These are phyloP conservation scores for Odontocerum albicorne DNA, from an alignment of 2,888 invertebrate genomes.

Conservation along the genomic window DNA sequence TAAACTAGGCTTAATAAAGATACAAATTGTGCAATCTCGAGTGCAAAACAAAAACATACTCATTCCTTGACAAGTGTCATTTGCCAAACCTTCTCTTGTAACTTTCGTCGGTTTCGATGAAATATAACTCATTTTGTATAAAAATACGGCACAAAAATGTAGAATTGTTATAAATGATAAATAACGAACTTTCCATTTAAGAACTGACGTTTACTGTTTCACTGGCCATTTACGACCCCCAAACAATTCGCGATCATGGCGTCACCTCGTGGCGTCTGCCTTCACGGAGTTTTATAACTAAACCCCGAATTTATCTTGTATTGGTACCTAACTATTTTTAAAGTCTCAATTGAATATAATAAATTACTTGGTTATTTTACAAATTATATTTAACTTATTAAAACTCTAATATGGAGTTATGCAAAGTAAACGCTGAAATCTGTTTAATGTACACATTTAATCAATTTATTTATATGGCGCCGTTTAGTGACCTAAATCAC, in stretches of 20 bases:
- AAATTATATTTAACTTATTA: too few relatives aligned
- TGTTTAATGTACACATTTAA: too few relatives aligned
- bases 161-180: too few relatives aligned
- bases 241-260: constrained; percentile 13
- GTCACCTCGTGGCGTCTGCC: constrained; percentile 32
- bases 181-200: constrained; percentile 9
- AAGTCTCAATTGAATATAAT: too few relatives aligned
- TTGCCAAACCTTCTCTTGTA: constrained; percentile 23
- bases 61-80: constrained; percentile 24
- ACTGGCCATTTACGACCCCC: constrained; percentile 8
- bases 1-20: too few relatives aligned
- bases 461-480: too few relatives aligned
- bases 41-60: constrained; percentile 31
- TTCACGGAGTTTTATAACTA: constrained; percentile 12
- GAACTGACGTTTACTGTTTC: background rate
- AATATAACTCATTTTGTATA: constrained; percentile 23
- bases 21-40: constrained; percentile 15
- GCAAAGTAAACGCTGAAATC: too few relatives aligned
- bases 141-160: too few relatives aligned
- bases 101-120: constrained; percentile 18
- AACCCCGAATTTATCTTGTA: background rate
- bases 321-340: background rate
- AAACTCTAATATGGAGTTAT: too few relatives aligned
- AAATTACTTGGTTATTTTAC: too few relatives aligned
- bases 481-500: too few relatives aligned